phyloP scores from a whole-genome alignment of 92 coral and sea anemone genomes.

The Phymanthus crucifer region DNA sequence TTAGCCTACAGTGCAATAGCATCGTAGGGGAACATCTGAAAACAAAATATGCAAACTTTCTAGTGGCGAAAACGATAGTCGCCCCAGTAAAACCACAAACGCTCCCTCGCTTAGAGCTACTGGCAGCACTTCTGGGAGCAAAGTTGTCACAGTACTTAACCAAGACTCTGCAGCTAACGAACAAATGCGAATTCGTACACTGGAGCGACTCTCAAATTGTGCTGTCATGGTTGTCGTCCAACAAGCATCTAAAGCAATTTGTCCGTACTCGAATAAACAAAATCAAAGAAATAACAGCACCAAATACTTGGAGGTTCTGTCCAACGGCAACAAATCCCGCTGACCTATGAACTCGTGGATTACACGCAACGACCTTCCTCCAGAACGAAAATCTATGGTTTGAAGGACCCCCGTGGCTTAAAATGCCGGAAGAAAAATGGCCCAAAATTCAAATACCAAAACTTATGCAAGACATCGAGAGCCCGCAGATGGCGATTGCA shows the following conservation, averaged over 20 bases:
- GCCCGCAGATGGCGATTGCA: constrained; percentile 11
- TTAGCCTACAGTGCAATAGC: constrained; percentile 59
- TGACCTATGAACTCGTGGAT: constrained; percentile 40
- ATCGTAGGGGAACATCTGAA: constrained; percentile 33
- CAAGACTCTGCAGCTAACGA: constrained; percentile 18
- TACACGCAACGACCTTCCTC: constrained; percentile 21
- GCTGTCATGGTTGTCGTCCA: constrained; percentile 44
- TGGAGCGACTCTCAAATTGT: constrained; percentile 60
- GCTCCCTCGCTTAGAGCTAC: constrained; percentile 43
- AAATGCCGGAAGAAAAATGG: constrained; percentile 34
- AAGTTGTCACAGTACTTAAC: constrained; percentile 14
- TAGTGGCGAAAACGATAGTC: constrained; percentile 39
- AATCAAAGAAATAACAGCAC: constrained; percentile 43
- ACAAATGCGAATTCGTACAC: constrained; percentile 25
- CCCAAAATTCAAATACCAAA: constrained; percentile 10
- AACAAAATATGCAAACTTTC: constrained; percentile 15
- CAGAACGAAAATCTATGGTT: constrained; percentile 39
- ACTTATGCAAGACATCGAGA: background rate
- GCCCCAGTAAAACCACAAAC: constrained; percentile 44
- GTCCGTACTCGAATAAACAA: constrained; percentile 42
- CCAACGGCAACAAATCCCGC: constrained; percentile 37
- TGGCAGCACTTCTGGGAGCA: constrained; percentile 38
- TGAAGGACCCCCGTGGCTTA: constrained; percentile 48
- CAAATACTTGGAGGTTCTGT: constrained; percentile 34
- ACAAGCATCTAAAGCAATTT: constrained; percentile 47